These are phyloP conservation scores for Alcis repandata DNA, from an alignment of 2,888 invertebrate genomes.

Conservation along the genomic window DNA sequence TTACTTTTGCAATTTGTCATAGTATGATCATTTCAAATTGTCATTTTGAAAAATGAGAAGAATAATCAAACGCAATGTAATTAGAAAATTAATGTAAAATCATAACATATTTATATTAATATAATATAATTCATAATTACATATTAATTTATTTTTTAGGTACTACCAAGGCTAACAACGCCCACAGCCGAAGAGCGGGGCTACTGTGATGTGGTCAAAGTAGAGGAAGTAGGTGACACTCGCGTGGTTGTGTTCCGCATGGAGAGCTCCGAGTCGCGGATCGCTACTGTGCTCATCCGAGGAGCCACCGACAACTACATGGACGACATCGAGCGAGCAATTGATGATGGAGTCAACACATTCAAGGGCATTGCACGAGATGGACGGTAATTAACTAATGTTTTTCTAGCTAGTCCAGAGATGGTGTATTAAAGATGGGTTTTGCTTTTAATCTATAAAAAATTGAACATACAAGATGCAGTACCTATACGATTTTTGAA, in stretches of 20 bases:
- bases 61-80: too few relatives aligned
- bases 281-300: slow-evolving; percentile 97
- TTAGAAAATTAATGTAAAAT: too few relatives aligned
- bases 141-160: too few relatives aligned
- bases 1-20: too few relatives aligned
- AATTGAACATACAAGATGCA: too few relatives aligned
- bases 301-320: slow-evolving; percentile 99
- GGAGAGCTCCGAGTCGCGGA: slow-evolving; percentile 93
- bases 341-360: slow-evolving; percentile 99
- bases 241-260: slow-evolving; percentile 97
- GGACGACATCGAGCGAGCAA: slow-evolving; percentile 99
- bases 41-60: too few relatives aligned
- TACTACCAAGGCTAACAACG: slow-evolving; percentile 89
- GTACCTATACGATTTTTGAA: too few relatives aligned
- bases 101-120: neutral
- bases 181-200: slow-evolving; percentile 97
- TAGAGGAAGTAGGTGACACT: slow-evolving; percentile 98
- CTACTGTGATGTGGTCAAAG: slow-evolving; percentile 94
- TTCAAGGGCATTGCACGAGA: slow-evolving; percentile 96
- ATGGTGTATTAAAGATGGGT: too few relatives aligned
- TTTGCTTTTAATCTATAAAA: too few relatives aligned
- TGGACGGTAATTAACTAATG: slow-evolving; percentile 78
- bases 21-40: too few relatives aligned
- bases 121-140: too few relatives aligned
- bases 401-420: neutral